These are phyloP conservation scores for Amblyraja radiata DNA, from an alignment of 2,797 vertebrate species.

Conservation along the genomic window DNA sequence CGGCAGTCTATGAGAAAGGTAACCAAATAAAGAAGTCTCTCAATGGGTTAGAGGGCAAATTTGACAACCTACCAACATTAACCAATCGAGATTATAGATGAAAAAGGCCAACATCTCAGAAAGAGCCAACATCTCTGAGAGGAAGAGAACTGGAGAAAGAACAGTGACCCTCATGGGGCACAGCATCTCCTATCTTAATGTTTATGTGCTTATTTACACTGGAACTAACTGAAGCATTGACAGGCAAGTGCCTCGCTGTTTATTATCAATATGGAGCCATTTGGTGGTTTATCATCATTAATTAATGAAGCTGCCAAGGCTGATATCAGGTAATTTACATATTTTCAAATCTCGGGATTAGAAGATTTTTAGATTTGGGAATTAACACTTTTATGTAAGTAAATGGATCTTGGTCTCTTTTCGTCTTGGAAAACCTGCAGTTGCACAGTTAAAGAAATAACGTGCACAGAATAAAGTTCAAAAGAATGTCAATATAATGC, in stretches of 20 bases:
- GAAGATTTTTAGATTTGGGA: background rate
- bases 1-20: no score
- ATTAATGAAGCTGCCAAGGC: background rate
- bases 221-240: background rate
- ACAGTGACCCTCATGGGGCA: background rate
- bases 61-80: background rate
- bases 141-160: background rate
- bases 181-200: background rate
- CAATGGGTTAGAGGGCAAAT: background rate
- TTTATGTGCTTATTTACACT: background rate
- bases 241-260: background rate
- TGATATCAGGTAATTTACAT: background rate
- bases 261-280: background rate
- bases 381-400: background rate
- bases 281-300: background rate
- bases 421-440: background rate
- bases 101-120: background rate
- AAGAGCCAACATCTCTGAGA: background rate
- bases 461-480: background rate
- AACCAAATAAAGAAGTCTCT: background rate
- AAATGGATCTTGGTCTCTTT: background rate
- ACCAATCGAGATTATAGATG: background rate
- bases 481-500: no score
- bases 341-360: background rate
- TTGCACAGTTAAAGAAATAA: background rate